These are phyloP conservation scores for Octonoba sinensis DNA, from an alignment of 2,888 invertebrate genomes.

Conservation along the genomic window DNA sequence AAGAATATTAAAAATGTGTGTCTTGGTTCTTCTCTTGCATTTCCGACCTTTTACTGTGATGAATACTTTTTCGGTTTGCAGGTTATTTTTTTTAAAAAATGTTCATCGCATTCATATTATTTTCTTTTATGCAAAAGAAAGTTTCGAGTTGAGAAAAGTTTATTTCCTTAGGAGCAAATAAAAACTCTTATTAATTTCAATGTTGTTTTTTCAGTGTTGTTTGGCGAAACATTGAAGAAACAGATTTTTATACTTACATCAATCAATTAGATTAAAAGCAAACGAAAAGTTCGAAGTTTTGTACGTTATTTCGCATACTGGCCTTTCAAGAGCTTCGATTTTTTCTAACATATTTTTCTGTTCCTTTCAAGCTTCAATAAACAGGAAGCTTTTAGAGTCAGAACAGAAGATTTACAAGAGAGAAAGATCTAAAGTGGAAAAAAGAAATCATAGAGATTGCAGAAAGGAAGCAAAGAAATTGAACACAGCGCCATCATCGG, in stretches of 20 bases:
- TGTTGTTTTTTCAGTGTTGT: no score
- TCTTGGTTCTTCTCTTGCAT: background rate
- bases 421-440: background rate
- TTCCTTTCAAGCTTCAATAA: constrained; percentile 33
- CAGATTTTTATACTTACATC: background rate
- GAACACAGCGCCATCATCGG: constrained; percentile 9
- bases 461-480: constrained; percentile 2
- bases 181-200: no score
- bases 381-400: constrained; percentile 50
- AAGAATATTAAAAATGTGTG: no score
- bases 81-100: no score
- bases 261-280: background rate
- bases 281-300: no score
- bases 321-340: background rate
- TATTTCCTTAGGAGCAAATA: no score
- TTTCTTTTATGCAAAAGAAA: no score
- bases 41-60: background rate
- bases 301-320: background rate
- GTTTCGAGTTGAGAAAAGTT: no score
- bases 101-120: no score
- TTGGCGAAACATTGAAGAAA: no score
- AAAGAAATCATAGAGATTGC: background rate
- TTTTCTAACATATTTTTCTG: constrained; percentile 21
- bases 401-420: constrained; percentile 36
- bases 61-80: background rate